Base-by-base conservation (phyloP, 1,140 invertebrate species). In the Ips typographus region DNA sequence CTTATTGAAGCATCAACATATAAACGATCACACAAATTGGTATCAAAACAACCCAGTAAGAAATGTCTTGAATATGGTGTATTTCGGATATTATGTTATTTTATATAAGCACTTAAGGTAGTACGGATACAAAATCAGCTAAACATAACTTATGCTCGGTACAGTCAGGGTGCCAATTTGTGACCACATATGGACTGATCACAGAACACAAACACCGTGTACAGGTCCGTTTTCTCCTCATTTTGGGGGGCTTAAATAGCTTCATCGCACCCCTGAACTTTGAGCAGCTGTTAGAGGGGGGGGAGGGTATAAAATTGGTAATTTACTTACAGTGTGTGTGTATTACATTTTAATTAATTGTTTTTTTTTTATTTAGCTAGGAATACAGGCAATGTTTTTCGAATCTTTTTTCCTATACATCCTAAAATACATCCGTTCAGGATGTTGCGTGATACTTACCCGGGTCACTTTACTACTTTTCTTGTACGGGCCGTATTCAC, bases 401-500 rank as follows among this genome's bases (percentile, higher is more conserved):
- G 38, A 59, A 56, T 56, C 3, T 56, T 56, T 56, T 65, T 63
- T 63, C 36, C 47, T 40, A 5, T 63, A 57, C 38, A 47, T 47
- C 67, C 59, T 68, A 68, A 62, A 68, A 68, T 60, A 68, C 40
- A 6, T 65, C 40, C 22, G 3, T n/a, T 8, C 38, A 8, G 49
- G 4, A 47, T 66, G 41, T 60, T n/a, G 38, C 47, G 56, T 51
- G 58, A 47, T 66, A 74, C 82, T 82, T 80, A 83, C 82, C 78
- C 83, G 77, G 68, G 83, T 82, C 68, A 81, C 79, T 79, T 84
- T 84, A 76, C 79, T 82, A 77, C 79, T 82, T 77, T 83, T 83
- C 78, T 83, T 81, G 75, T 81, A 83, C 65, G 79, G 77, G 65
- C 79, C 79, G 78, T 82, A 83, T 78, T 84, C 82, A 75, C 81